Conservation (phyloP, 2,797 vertebrate genomes). For the Eleutherodactylus coqui region DNA sequence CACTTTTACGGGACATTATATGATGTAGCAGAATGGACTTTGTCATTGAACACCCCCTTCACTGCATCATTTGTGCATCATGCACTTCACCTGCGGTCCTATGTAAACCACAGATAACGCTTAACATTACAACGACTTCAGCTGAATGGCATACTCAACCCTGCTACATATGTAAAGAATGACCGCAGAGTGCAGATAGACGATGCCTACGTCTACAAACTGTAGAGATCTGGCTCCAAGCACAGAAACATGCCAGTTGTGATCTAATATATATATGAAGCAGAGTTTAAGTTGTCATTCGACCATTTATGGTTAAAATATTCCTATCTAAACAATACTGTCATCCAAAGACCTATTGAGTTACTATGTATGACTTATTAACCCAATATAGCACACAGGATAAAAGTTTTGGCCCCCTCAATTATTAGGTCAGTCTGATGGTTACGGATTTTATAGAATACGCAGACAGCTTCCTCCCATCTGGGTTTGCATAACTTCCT, state of each 20-base stretch:
- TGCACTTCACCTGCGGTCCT: background rate
- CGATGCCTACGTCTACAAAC: no score
- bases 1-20: background rate
- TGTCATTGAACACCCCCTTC: no score
- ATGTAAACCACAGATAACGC: background rate
- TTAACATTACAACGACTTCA: no score
- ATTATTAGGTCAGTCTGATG: background rate
- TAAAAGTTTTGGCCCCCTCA: background rate
- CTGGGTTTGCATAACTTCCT: constrained; percentile 5
- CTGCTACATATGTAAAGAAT: background rate
- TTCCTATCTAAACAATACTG: background rate
- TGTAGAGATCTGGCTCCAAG: no score
- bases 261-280: background rate
- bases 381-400: background rate
- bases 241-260: no score
- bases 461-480: background rate
- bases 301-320: background rate
- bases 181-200: no score
- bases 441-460: background rate
- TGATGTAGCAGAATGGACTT: background rate
- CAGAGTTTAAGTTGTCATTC: background rate
- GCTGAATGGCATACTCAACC: background rate
- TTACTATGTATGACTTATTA: background rate
- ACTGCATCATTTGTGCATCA: background rate
- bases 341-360: no score